Evolutionary conservation across 1,140 invertebrate genomes (phyloP), one percentile per base, ranked within the genome.

Genomic region (Calliopsis andreniformis): DNA sequence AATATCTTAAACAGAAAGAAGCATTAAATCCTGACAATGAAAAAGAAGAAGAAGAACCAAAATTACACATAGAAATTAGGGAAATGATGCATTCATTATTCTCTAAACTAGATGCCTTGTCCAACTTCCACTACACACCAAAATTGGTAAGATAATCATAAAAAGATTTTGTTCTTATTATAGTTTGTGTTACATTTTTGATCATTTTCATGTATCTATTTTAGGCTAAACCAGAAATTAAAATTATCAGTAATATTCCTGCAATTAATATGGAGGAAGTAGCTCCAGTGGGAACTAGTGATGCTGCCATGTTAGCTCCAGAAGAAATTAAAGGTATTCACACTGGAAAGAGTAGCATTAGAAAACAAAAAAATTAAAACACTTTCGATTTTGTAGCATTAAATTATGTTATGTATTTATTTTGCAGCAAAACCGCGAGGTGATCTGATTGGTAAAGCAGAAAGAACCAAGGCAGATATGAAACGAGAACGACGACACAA

Each of bases 231-330:
- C 96, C 98, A 1, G 98, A 99, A 86, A 91, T 99, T 0, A 97
- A 97, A 91, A 96, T 99, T 80, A 93, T 99, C 1, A 97, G 94
- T 62, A 99, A 99, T 91, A 92, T 98, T 77, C 97, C 98, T 20
- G 96, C 98, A 4, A 96, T 99, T 62, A 94, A 92, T 35, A 97
- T 99, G 94, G 99, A 99, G 93, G 98, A 99, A 93, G 97, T 98
- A n/a, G 97, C 97, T 3, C 98, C 98, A 39, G 93, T 97, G 2
- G 95, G 95, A 28, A 94, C 96, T 0, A 97, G 95, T 87, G 97
- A 98, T 93, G 96, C 96, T 16, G 93, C 95, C 0, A 90, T 99
- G 23, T 91, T 99, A 51, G 98, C 99, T 25, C 98, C 99, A 3
- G 97, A 99, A 92, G 98, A 99, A 95, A 93, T 99, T 18, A 94